Conservation (phyloP, 2,888 invertebrate genomes). For the Aphelenchoides bicaudatus region DNA sequence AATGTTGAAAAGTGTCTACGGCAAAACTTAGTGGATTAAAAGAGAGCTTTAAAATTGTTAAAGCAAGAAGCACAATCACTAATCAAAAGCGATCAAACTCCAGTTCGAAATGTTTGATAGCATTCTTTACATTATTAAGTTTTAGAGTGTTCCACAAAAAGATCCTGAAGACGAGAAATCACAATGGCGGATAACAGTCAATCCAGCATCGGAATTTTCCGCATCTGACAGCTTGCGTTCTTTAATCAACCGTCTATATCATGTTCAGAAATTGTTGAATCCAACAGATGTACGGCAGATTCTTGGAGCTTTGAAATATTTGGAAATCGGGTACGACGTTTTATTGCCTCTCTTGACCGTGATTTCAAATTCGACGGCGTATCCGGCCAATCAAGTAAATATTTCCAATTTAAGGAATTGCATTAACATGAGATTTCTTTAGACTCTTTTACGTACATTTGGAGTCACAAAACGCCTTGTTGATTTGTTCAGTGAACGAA, state of each 20-base stretch:
- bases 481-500: slow-evolving; percentile 41
- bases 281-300: slow-evolving; percentile 48
- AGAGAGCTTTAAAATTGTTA: no score
- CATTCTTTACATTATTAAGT: no score
- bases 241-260: slow-evolving; percentile 48
- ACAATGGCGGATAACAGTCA: slow-evolving; percentile 55
- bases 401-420: no score
- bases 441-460: slow-evolving; percentile 43
- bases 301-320: slow-evolving; percentile 44
- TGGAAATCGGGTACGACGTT: slow-evolving; percentile 47
- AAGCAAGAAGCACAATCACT: no score
- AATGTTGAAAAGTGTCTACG: no score
- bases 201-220: slow-evolving; percentile 49
- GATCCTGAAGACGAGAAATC: slow-evolving; percentile 46
- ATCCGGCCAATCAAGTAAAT: slow-evolving; percentile 48
- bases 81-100: no score
- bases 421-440: slow-evolving; percentile 16
- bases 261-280: slow-evolving; percentile 46
- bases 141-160: slow-evolving; percentile 52
- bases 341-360: slow-evolving; percentile 52
- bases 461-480: slow-evolving; percentile 46
- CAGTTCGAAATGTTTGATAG: no score
- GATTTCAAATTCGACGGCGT: slow-evolving; percentile 51
- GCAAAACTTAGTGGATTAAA: no score
- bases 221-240: slow-evolving; percentile 37